Evolutionary conservation across 1,140 invertebrate species (phyloP).

Genomic region (Magallana angulata): DNA sequence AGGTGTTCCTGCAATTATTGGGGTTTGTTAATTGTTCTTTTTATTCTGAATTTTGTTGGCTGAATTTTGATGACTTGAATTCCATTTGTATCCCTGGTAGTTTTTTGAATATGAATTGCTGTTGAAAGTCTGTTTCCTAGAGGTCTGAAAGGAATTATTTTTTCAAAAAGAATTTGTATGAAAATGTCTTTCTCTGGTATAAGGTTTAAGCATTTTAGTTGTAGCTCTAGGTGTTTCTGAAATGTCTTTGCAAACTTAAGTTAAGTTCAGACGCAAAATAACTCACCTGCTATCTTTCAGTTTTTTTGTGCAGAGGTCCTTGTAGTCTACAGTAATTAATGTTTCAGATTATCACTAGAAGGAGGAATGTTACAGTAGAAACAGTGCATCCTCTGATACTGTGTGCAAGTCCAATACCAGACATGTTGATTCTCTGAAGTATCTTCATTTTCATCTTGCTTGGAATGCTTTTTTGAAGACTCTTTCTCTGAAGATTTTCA

Average conservation of each 20-base stretch:
- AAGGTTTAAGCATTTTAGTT: not conserved
- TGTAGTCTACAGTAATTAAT: too few species aligned
- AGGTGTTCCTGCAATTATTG: not conserved
- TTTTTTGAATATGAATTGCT: not conserved
- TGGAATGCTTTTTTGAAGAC: too few species aligned
- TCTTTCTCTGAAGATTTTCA: not conserved
- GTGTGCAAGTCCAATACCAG: not conserved
- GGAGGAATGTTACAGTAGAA: not conserved
- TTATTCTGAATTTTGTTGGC: not conserved
- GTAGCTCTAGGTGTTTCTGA: not conserved
- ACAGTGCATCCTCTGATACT: conserved; percentile 23
- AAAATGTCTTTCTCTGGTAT: not conserved
- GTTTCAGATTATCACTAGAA: not conserved
- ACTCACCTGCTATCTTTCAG: too few species aligned
- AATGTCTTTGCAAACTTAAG: too few species aligned
- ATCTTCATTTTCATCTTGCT: too few species aligned
- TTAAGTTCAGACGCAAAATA: too few species aligned
- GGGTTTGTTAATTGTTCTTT: not conserved
- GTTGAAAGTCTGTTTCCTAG: not conserved
- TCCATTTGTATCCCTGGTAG: not conserved
- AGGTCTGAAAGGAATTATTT: not conserved
- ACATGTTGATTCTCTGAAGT: not conserved
- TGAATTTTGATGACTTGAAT: not conserved
- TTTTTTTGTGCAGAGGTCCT: too few species aligned
- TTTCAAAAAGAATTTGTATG: not conserved